phyloP scores from a whole-genome alignment of 2,888 invertebrate genomes.

The Panzeria rudis region DNA sequence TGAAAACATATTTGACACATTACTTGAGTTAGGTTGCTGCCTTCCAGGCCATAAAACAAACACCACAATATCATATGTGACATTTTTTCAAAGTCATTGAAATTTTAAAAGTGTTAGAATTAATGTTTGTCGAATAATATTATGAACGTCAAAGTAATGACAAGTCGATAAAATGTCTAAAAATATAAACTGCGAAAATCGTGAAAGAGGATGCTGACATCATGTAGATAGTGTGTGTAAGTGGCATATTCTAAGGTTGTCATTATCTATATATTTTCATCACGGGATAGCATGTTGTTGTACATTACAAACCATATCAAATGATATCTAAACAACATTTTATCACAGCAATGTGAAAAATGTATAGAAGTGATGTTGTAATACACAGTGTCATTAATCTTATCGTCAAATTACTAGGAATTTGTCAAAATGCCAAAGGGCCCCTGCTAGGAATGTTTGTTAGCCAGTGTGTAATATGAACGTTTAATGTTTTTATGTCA shows the following conservation, averaged over 20 bases:
- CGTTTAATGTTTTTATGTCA: background rate
- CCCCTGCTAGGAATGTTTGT: background rate
- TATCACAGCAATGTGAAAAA: slow-evolving; percentile 25
- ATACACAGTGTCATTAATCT: slow-evolving; percentile 56
- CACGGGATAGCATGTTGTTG: background rate
- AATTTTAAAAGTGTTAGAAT: slow-evolving; percentile 30
- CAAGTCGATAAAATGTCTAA: slow-evolving; percentile 20
- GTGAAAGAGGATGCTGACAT: slow-evolving; percentile 34
- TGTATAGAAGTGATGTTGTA: slow-evolving; percentile 19
- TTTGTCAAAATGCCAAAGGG: slow-evolving; percentile 46
- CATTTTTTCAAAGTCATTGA: slow-evolving; percentile 6
- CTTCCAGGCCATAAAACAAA: slow-evolving; percentile 12
- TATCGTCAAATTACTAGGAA: slow-evolving; percentile 55
- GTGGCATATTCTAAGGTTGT: slow-evolving; percentile 1
- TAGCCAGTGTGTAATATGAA: slow-evolving; percentile 6
- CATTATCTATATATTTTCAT: background rate
- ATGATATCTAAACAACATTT: slow-evolving; percentile 50
- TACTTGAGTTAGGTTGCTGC: slow-evolving; percentile 24
- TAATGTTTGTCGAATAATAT: slow-evolving; percentile 33
- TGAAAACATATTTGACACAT: slow-evolving; percentile 45
- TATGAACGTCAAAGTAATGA: slow-evolving; percentile 14
- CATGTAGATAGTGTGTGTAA: background rate
- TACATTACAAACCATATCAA: slow-evolving; percentile 35
- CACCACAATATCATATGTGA: background rate
- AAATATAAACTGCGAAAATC: slow-evolving; percentile 10